These are phyloP conservation scores for Brachystomella parvula DNA, from an alignment of 1,140 invertebrate species.

Conservation along the genomic window DNA sequence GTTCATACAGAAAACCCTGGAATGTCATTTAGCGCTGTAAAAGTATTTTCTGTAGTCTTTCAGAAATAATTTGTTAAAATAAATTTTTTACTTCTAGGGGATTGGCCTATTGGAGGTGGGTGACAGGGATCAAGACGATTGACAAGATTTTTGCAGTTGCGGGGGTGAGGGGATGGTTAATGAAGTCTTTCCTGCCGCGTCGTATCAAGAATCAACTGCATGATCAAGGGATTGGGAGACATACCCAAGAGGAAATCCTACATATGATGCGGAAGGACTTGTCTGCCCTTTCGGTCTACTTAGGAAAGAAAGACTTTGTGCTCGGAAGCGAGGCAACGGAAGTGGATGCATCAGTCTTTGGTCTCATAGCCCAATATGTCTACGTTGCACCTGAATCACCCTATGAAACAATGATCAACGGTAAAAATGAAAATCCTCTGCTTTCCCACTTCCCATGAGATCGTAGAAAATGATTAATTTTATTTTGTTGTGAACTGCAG, in stretches of 20 bases:
- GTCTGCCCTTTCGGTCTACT: conserved; percentile 22
- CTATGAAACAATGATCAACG: conserved; percentile 25
- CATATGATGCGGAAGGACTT: conserved; percentile 27
- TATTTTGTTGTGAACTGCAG: conserved; percentile 35
- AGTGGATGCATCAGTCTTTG: conserved; percentile 46
- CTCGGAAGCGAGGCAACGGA: conserved; percentile 42
- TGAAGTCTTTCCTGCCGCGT: neutral
- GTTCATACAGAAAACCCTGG: neutral
- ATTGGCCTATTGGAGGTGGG: neutral
- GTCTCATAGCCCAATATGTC: conserved; percentile 41
- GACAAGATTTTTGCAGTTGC: neutral
- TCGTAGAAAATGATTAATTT: too few relatives aligned
- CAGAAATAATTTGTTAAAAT: neutral
- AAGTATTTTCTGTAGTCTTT: conserved; percentile 15
- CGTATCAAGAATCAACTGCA: neutral
- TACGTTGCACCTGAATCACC: conserved; percentile 41
- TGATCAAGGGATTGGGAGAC: conserved; percentile 32
- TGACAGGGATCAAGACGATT: neutral
- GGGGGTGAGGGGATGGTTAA: neutral
- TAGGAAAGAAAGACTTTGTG: conserved; percentile 42
- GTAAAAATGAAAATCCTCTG: conserved; percentile 11
- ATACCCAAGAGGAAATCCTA: conserved; percentile 28
- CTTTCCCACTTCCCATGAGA: too few relatives aligned
- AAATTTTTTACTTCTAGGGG: neutral
- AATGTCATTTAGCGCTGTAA: conserved; percentile 3